phyloP scores from a whole-genome alignment of 2,797 vertebrate genomes.

The Accipiter minullus region DNA sequence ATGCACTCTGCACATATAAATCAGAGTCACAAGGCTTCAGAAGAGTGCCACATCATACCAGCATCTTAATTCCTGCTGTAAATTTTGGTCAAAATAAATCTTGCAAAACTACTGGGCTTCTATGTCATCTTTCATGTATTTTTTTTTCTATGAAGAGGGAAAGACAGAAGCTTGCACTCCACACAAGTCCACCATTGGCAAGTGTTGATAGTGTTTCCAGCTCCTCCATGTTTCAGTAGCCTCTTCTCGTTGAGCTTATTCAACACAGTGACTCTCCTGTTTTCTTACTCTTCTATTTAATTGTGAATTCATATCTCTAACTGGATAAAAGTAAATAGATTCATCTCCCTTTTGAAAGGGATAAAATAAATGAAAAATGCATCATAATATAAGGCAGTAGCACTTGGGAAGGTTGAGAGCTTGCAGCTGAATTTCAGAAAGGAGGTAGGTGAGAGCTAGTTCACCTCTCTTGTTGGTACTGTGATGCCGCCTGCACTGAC shows the following conservation, averaged over 20 bases:
- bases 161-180: not conserved
- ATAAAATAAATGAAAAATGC: not conserved
- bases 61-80: not conserved
- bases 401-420: not conserved
- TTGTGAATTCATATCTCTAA: not conserved
- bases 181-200: not conserved
- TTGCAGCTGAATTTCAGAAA: constrained; percentile 2
- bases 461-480: not conserved
- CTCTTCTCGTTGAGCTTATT: not conserved
- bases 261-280: not conserved
- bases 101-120: not conserved
- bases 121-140: not conserved
- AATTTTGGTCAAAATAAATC: not conserved
- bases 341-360: not conserved
- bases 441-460: not conserved
- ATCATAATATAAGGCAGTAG: not conserved
- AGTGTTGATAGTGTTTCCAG: not conserved
- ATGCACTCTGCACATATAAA: not conserved
- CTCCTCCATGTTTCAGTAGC: not conserved
- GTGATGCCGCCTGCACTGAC: not conserved
- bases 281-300: not conserved
- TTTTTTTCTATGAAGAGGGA: not conserved
- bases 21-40: not conserved
- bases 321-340: not conserved
- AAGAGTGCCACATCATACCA: not conserved